phyloP scores from a whole-genome alignment of 2,888 invertebrate genomes.

The Glaucopsyche alexis region DNA sequence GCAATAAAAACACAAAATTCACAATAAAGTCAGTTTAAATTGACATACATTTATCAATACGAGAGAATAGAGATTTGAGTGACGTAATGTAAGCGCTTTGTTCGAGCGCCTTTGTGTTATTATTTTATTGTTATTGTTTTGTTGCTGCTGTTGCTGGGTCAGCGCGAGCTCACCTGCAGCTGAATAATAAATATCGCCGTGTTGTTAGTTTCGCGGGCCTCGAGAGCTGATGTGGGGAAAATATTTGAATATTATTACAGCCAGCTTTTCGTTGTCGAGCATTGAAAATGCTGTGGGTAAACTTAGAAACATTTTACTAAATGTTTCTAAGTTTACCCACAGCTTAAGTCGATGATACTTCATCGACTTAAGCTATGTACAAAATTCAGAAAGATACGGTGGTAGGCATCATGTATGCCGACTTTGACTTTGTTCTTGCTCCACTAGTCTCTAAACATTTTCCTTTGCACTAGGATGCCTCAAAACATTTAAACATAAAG shows the following conservation, averaged over 20 bases:
- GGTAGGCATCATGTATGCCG: no score
- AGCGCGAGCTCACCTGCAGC: conserved; percentile 4
- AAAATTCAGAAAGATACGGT: no score
- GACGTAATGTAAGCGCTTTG: conserved; percentile 8
- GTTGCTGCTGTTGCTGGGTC: neutral
- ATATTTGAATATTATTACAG: neutral
- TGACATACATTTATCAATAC: conserved; percentile 28
- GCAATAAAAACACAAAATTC: neutral
- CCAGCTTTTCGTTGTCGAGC: neutral
- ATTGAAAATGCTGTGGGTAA: neutral
- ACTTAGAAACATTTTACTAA: neutral
- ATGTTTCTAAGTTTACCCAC: no score
- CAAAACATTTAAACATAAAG: no score
- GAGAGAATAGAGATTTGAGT: conserved; percentile 30
- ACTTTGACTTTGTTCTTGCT: no score
- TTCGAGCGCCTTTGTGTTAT: neutral
- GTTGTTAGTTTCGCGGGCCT: neutral
- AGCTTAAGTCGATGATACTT: no score
- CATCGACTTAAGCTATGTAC: no score
- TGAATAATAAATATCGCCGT: conserved; percentile 13
- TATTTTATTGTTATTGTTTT: conserved; percentile 14
- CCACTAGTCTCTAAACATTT: no score
- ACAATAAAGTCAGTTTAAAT: neutral
- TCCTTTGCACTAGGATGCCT: no score
- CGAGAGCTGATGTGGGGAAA: neutral